These are phyloP conservation scores for Lucinisca nassula DNA, from an alignment of 2,888 invertebrate genomes.

Conservation along the genomic window DNA sequence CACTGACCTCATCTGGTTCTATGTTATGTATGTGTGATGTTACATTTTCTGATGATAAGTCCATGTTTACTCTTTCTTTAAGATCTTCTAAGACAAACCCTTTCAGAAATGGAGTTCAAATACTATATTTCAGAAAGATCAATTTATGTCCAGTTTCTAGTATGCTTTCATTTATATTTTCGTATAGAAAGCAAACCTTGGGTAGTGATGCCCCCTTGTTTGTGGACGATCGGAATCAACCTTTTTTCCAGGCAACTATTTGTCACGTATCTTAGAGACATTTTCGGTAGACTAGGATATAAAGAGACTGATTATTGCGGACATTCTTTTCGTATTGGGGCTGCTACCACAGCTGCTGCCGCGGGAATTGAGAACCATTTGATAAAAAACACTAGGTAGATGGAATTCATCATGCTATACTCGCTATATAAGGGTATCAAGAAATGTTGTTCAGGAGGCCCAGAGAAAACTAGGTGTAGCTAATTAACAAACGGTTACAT, in stretches of 20 bases:
- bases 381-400: neutral
- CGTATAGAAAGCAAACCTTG: neutral
- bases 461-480: too few relatives aligned
- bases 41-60: neutral
- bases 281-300: neutral
- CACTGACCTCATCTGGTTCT: neutral
- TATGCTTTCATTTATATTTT: neutral
- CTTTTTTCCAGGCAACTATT: neutral
- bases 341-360: neutral
- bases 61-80: neutral
- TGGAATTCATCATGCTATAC: neutral
- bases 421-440: too few relatives aligned
- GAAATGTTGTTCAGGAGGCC: too few relatives aligned
- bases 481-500: too few relatives aligned
- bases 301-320: neutral
- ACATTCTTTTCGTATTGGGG: neutral
- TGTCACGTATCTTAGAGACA: neutral
- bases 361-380: neutral
- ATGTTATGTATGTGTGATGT: neutral
- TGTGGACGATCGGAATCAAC: neutral
- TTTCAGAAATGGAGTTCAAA: neutral
- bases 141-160: neutral
- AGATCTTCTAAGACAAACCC: slow-evolving; percentile 14
- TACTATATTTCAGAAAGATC: neutral
- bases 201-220: neutral